Conservation (phyloP, 2,113 vertebrate genomes). For the Eubucco bourcierii region DNA sequence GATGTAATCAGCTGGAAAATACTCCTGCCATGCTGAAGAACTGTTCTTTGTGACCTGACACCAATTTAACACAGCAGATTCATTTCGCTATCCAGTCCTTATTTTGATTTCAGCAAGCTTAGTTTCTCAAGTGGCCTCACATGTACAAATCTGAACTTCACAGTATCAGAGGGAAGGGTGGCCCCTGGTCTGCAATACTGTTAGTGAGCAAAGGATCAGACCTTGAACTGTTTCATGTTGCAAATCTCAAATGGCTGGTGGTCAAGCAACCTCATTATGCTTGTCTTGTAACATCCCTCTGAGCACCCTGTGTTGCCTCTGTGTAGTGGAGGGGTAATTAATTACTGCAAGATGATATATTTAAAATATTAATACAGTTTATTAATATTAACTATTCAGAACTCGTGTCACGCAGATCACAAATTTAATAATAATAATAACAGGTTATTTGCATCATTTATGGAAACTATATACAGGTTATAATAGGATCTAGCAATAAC, state of each 20-base stretch:
- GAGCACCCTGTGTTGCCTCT: neutral
- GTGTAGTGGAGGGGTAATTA: too few species aligned
- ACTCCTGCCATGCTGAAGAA: neutral
- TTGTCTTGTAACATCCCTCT: neutral
- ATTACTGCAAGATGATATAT: too few species aligned
- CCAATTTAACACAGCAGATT: neutral
- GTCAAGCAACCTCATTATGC: fast-evolving
- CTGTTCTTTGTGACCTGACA: neutral
- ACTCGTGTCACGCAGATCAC: too few species aligned
- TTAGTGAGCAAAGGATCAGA: neutral
- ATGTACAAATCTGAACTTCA: neutral
- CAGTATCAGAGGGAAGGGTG: neutral
- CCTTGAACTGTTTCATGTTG: fast-evolving
- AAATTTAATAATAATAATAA: too few species aligned
- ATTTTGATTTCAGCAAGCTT: neutral
- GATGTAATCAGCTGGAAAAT: neutral
- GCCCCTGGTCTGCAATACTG: neutral
- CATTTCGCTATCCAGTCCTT: neutral
- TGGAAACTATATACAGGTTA: too few species aligned
- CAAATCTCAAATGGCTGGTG: neutral
- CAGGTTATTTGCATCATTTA: too few species aligned
- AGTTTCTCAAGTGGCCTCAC: neutral
- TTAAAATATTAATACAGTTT: too few species aligned
- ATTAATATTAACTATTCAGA: too few species aligned
- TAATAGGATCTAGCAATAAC: too few species aligned